phyloP scores from a whole-genome alignment of 1,140 invertebrate genomes.

The Bombus superbus region DNA sequence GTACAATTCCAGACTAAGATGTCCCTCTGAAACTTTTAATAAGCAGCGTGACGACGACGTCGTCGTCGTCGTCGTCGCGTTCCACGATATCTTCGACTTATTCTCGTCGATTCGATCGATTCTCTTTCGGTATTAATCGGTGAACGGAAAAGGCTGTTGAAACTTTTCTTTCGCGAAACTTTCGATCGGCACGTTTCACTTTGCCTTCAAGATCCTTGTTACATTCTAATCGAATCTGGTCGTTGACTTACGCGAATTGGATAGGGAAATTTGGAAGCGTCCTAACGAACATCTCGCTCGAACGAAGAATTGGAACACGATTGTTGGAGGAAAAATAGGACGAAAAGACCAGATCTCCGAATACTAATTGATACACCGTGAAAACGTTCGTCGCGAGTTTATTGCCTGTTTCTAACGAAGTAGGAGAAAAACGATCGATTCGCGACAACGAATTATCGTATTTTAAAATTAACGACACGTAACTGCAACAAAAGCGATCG shows the following conservation, averaged over 20 bases:
- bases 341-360: background rate
- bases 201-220: background rate
- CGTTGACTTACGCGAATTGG: background rate
- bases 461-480: background rate
- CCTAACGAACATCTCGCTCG: background rate
- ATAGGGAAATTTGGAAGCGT: background rate
- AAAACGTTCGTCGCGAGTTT: background rate
- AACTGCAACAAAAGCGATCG: background rate
- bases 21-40: constrained; percentile 35
- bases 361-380: too few relatives aligned
- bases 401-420: too few relatives aligned
- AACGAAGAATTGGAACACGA: background rate
- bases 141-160: constrained; percentile 6
- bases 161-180: constrained; percentile 26
- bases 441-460: constrained; percentile 6
- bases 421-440: background rate
- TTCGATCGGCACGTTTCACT: constrained; percentile 21
- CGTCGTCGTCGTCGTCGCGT: background rate
- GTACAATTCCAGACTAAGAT: too few relatives aligned
- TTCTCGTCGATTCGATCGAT: constrained; percentile 22
- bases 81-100: background rate
- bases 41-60: background rate
- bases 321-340: background rate
- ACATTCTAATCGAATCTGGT: constrained; percentile 11
- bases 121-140: constrained; percentile 32